Percentiles rank a stretch among this genome's conserved stretches.
phyloP scores from a whole-genome alignment of 2,113 vertebrate genomes.

The Haliaeetus leucogaster region DNA sequence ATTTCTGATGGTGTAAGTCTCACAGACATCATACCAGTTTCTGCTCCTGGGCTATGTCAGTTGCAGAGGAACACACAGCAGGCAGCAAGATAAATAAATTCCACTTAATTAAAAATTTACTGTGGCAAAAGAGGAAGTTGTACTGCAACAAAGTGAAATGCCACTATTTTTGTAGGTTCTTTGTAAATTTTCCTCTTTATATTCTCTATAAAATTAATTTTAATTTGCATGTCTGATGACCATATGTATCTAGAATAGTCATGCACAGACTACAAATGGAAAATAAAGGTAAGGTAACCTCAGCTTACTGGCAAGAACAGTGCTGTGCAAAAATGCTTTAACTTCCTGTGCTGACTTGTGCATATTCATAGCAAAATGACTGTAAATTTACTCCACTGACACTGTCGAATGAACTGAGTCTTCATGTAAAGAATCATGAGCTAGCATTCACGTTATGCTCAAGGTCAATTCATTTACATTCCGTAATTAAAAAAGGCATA shows the following conservation, averaged over 20 bases:
- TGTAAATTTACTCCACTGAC: not conserved
- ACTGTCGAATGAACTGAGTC: not conserved
- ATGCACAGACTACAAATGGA: not conserved
- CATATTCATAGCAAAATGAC: not conserved
- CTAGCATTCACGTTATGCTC: slow-evolving; percentile 26
- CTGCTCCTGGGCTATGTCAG: not conserved
- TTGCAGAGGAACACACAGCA: not conserved
- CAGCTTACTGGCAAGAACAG: not conserved
- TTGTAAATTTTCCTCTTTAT: not conserved
- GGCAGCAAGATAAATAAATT: not conserved
- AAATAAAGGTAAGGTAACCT: not conserved
- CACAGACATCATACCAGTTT: not conserved
- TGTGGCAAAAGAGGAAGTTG: not conserved
- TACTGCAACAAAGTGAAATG: not conserved
- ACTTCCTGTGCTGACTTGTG: not conserved
- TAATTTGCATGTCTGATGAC: not conserved
- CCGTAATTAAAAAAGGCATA: slow-evolving; percentile 54
- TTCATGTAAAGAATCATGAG: slow-evolving; percentile 15
- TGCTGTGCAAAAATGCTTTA: not conserved
- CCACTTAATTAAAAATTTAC: not conserved
- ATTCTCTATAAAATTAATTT: not conserved
- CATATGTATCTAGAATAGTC: not conserved
- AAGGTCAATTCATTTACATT: slow-evolving; percentile 59
- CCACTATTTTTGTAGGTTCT: not conserved
- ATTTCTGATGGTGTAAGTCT: not conserved